These are phyloP conservation scores for Oryzias dopingdopingensis DNA, from an alignment of 2,797 vertebrate genomes.

Conservation along the genomic window DNA sequence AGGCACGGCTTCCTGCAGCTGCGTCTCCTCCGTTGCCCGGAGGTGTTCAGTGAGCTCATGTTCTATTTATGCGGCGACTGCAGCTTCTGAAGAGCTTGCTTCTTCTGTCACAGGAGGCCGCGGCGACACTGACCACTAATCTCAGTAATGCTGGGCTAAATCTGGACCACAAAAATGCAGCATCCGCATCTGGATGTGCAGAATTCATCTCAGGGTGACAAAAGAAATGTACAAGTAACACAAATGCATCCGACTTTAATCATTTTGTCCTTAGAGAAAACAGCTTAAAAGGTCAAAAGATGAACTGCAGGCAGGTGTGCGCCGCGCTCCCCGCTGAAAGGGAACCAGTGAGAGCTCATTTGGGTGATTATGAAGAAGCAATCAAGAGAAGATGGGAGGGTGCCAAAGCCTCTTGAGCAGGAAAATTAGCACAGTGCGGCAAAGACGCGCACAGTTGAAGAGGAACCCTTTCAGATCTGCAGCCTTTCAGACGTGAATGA, in stretches of 20 bases:
- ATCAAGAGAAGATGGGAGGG: background rate
- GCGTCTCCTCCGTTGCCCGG: conserved; percentile 17
- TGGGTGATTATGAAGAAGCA: conserved; percentile 13
- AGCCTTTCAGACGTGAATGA: background rate
- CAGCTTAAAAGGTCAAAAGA: background rate
- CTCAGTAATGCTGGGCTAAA: too few species aligned
- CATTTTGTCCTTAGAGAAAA: background rate
- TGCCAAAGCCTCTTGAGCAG: conserved; percentile 9
- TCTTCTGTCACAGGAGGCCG: too few species aligned
- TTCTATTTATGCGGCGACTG: background rate
- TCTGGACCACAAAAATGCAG: too few species aligned
- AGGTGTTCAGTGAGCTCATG: background rate
- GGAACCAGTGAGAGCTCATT: conserved; percentile 12
- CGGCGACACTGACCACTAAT: too few species aligned
- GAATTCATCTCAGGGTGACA: background rate
- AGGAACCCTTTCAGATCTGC: conserved; percentile 9
- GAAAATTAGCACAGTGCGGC: conserved; percentile 4
- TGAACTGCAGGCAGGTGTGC: conserved; percentile 9
- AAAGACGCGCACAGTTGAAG: conserved; percentile 2
- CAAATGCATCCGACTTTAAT: background rate
- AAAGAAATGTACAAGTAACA: background rate
- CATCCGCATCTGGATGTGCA: too few species aligned
- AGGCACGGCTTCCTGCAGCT: conserved; percentile 10
- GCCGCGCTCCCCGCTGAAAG: background rate
- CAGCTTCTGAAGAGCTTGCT: too few species aligned